Evolutionary conservation across 1,140 invertebrate genomes (phyloP).

Genomic region (Cataglyphis hispanica): DNA sequence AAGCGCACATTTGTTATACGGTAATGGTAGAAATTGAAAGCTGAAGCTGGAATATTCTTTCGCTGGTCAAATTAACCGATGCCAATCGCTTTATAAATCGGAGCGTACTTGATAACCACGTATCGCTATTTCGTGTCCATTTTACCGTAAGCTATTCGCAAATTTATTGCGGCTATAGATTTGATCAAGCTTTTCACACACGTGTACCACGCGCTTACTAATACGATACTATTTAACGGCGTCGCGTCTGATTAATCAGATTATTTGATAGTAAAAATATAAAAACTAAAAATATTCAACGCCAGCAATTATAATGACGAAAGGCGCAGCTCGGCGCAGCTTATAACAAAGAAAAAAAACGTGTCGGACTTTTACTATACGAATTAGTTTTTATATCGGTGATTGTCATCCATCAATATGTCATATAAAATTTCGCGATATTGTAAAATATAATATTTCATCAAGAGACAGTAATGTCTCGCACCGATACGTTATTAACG

Average conservation of each 20-base stretch:
- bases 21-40: conserved; percentile 54
- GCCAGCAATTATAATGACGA: neutral
- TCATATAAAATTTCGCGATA: conserved; percentile 13
- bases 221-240: conserved; percentile 23
- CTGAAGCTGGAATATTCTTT: conserved; percentile 54
- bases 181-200: conserved; percentile 41
- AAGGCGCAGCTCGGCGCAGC: neutral
- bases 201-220: conserved; percentile 3
- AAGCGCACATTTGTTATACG: conserved; percentile 52
- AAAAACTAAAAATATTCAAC: neutral
- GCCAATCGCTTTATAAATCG: conserved; percentile 49
- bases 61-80: conserved; percentile 52
- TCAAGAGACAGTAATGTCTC: neutral
- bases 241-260: conserved; percentile 45
- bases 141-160: conserved; percentile 41
- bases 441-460: conserved; percentile 29
- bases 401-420: conserved; percentile 23
- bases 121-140: conserved; percentile 50
- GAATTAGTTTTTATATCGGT: conserved; percentile 5
- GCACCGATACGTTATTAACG: neutral
- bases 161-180: conserved; percentile 60
- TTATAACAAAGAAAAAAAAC: neutral
- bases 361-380: neutral
- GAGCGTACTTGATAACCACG: conserved; percentile 44
- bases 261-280: too few species aligned